These are phyloP conservation scores for Melanotaenia nigrans DNA, from an alignment of 2,797 vertebrate species.

Conservation along the genomic window DNA sequence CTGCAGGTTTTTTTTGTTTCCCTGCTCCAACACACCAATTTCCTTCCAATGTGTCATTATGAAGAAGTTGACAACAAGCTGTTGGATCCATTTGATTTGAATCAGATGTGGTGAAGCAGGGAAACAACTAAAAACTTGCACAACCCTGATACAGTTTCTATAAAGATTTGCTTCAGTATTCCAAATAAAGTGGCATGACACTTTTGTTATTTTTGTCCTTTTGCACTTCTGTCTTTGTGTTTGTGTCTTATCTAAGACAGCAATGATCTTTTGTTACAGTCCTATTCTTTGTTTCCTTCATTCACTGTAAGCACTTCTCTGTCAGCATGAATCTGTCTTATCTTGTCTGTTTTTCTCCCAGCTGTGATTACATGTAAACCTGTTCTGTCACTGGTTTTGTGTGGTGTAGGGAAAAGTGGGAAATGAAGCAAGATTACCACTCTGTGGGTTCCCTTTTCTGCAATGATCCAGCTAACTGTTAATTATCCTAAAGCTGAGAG, in stretches of 20 bases:
- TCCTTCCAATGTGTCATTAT: no score
- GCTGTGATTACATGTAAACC: conserved; percentile 83
- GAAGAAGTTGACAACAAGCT: no score
- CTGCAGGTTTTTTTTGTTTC: no score
- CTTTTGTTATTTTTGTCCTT: conserved; percentile 59
- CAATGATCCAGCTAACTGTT: conserved; percentile 79
- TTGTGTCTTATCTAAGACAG: conserved; percentile 60
- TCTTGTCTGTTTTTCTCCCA: conserved; percentile 75
- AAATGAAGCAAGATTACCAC: conserved; percentile 17
- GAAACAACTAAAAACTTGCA: no score
- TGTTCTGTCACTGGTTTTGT: conserved; percentile 53
- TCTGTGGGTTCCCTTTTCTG: conserved; percentile 69
- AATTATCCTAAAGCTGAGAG: conserved; percentile 39
- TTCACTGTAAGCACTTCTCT: conserved; percentile 80
- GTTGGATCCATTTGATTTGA: no score
- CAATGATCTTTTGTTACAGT: conserved; percentile 48
- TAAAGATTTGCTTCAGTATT: conserved; percentile 12
- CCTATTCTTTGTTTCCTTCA: conserved; percentile 67
- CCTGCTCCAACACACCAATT: no score
- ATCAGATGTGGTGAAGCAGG: no score
- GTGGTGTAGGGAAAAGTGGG: neutral
- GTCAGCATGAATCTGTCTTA: conserved; percentile 82
- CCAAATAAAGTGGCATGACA: conserved; percentile 51
- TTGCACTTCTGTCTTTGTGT: conserved; percentile 73
- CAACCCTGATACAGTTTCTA: no score